These are phyloP conservation scores for Batillaria attramentaria DNA, from an alignment of 1,140 invertebrate genomes.

Conservation along the genomic window DNA sequence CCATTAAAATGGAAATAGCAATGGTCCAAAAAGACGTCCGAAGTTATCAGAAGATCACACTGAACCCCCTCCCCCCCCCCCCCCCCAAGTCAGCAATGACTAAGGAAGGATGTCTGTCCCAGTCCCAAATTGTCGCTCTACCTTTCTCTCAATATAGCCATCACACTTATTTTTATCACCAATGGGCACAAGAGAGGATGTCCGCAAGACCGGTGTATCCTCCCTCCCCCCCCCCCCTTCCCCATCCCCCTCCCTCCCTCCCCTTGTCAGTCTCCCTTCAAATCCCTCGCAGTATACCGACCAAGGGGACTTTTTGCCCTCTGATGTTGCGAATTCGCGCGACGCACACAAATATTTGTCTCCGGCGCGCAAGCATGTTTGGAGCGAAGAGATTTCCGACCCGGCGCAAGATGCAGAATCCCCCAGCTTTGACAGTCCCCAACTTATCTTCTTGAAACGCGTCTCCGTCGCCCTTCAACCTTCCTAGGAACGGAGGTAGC, in stretches of 20 bases:
- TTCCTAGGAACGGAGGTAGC: neutral
- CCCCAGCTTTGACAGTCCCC: neutral
- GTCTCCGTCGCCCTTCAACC: neutral
- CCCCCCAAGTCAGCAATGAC: no score
- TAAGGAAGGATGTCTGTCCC: no score
- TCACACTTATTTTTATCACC: neutral
- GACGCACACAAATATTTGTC: constrained; percentile 1
- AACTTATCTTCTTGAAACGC: neutral
- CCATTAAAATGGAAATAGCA: no score
- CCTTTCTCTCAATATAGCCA: neutral
- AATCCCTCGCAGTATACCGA: neutral
- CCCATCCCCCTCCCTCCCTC: neutral
- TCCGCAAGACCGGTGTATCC: neutral
- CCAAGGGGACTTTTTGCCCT: neutral
- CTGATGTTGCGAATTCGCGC: neutral
- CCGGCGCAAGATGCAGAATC: neutral
- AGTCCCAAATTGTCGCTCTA: neutral
- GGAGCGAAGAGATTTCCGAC: neutral
- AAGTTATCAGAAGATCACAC: no score
- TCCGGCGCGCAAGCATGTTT: neutral
- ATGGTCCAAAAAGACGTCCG: no score
- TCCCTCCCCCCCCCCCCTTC: neutral
- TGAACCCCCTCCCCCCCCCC: no score
- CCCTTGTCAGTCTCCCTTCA: neutral
- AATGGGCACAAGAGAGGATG: neutral